A percentile compares a stretch with the other conserved stretches of the same genome.
phyloP scores from a whole-genome alignment of 2,888 invertebrate species.

The Tenthredo amoena region DNA sequence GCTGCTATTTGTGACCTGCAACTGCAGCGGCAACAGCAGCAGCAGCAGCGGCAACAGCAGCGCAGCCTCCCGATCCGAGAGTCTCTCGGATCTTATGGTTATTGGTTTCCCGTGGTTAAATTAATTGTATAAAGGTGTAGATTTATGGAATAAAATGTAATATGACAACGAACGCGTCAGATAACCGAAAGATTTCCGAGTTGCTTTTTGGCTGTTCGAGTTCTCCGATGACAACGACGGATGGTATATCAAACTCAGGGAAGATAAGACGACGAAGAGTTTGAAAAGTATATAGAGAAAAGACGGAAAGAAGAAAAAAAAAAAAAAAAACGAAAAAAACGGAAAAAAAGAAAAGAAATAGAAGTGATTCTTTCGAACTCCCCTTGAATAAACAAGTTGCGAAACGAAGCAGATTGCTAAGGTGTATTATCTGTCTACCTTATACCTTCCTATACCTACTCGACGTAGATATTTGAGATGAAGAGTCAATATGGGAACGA shows the following conservation, averaged over 20 bases:
- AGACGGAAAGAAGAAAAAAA: no score
- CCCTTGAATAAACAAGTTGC: slow-evolving; percentile 30
- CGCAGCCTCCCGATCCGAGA: neutral
- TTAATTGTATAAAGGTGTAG: neutral
- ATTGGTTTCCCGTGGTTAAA: neutral
- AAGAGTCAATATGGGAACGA: slow-evolving; percentile 10
- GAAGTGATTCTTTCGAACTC: slow-evolving; percentile 15
- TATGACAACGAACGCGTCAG: neutral
- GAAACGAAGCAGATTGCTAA: slow-evolving; percentile 9
- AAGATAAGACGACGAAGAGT: neutral
- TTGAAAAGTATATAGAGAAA: no score
- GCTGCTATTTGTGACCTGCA: slow-evolving; percentile 5
- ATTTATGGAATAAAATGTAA: neutral
- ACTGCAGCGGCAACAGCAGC: neutral
- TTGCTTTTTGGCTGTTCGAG: no score
- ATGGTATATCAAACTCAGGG: neutral
- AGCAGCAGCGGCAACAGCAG: neutral
- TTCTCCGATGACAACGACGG: neutral
- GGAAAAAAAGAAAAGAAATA: neutral
- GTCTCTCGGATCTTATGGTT: neutral
- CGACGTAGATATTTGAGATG: slow-evolving; percentile 5
- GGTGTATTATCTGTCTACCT: neutral
- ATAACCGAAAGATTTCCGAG: no score
- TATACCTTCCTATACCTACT: neutral
- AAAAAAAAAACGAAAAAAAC: neutral